Evolutionary conservation across 2,888 invertebrate species (phyloP), one percentile per base, ranked within the genome.

Genomic region (Apamea epomidion): DNA sequence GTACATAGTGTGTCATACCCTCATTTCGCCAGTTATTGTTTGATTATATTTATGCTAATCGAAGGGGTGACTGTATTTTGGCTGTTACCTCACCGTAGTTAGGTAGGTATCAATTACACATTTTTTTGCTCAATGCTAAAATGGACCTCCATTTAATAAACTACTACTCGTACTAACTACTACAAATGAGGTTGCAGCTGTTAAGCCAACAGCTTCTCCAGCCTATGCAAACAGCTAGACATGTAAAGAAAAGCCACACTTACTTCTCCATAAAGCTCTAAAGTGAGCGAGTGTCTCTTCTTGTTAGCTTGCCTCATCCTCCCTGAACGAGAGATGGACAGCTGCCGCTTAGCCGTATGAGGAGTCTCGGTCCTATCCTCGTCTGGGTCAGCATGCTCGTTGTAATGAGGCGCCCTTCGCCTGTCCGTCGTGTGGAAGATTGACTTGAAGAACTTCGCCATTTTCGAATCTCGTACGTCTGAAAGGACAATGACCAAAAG

Each of bases 251-350:
- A 42, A 45, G 29, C 0, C 2, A 89, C 94, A 89, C 94, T 93
- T 85, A 97, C 97, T 8, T 91, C 95, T 88, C 97, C 97, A 91
- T 97, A 97, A 58, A 97, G 92, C 80, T 97, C 97, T 79, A 97
- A 91, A 81, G 96, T 95, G 68, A 97, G 93, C 0, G 97, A 96
- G 85, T 97, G 96, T 45, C 98, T 93, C 86, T 97, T 97, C 91
- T 97, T 97, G 82, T 97, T 97, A 21, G 97, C 96, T 86, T 97
- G 97, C 90, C 95, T 97, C 94, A 97, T 97, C 87, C 97, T 94
- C 6, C 97, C 97, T 58, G 98, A 98, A 81, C 97, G 93, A 0
- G 98, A 97, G 87, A 97, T 97, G n/a, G 97, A 97, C 82, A 97
- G 89, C 85, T 96, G 97, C 76, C 97, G 91, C 74, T 94, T 94